phyloP scores from a whole-genome alignment of 2,888 invertebrate genomes.

The Amblyteles armatorius region DNA sequence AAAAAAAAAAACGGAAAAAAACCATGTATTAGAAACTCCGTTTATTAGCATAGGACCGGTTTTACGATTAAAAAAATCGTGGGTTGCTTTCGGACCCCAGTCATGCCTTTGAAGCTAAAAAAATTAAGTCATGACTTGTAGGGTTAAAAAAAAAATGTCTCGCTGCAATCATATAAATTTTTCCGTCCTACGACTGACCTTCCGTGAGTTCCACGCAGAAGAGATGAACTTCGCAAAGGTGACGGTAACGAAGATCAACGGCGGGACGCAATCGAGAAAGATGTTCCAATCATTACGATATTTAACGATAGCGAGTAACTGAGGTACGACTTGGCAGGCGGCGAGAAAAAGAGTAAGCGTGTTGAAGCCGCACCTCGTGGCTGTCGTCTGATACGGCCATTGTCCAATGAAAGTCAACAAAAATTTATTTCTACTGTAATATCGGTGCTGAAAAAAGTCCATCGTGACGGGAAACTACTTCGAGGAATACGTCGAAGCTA shows the following conservation, averaged over 20 bases:
- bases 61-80: no score
- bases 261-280: conserved; percentile 28
- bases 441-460: conserved; percentile 33
- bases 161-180: background rate
- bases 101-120: no score
- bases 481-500: background rate
- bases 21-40: no score
- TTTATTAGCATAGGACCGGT: no score
- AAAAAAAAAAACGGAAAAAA: no score
- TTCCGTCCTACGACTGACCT: background rate
- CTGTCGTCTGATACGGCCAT: conserved; percentile 49
- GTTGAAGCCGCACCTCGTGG: background rate
- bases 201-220: conserved; percentile 21
- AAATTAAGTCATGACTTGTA: no score
- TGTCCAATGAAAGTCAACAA: conserved; percentile 43
- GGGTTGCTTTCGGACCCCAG: no score
- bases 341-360: background rate
- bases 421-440: conserved; percentile 38
- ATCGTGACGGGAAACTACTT: conserved; percentile 9
- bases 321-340: conserved; percentile 20
- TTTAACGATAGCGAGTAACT: conserved; percentile 25
- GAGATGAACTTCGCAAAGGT: conserved; percentile 27
- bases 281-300: conserved; percentile 32
- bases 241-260: conserved; percentile 1
- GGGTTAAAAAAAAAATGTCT: no score